Evolutionary conservation across 2,113 vertebrate species (phyloP).

Genomic region (Oryzias melastigma): DNA sequence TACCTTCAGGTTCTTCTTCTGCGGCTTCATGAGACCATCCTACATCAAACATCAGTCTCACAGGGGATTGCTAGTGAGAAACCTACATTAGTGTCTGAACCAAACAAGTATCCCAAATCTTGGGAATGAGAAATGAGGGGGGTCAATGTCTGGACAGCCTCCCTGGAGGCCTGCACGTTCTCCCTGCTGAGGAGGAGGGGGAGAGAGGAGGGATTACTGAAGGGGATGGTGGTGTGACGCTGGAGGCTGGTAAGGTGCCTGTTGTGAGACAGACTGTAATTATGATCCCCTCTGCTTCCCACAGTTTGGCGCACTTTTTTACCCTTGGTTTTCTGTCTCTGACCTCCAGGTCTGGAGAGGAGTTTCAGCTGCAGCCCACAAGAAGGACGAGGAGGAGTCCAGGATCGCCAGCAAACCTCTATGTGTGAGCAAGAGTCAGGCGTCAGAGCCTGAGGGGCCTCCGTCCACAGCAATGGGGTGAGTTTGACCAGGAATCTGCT

Average conservation of each 20-base stretch:
- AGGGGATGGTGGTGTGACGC: constrained; percentile 16
- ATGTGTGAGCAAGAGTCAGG: not conserved
- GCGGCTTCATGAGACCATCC: too few species aligned
- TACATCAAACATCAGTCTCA: not conserved
- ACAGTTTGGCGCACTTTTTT: constrained; percentile 2
- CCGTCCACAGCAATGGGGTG: constrained; percentile 52
- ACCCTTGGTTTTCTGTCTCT: constrained; percentile 4
- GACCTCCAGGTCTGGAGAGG: not conserved
- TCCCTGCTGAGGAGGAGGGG: constrained; percentile 11
- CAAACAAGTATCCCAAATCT: not conserved
- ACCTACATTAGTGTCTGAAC: not conserved
- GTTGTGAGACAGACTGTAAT: constrained; percentile 16
- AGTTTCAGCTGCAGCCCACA: not conserved
- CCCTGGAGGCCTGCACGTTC: constrained; percentile 19
- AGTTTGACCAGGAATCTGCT: constrained; percentile 22
- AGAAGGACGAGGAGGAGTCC: constrained; percentile 11
- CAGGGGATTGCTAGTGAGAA: not conserved
- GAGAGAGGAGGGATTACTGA: constrained; percentile 6
- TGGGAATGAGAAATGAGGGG: not conserved
- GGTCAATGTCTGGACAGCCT: constrained; percentile 1
- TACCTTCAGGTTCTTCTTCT: too few species aligned
- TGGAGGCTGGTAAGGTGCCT: constrained; percentile 22
- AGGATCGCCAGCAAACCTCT: constrained; percentile 14
- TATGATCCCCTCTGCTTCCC: constrained; percentile 19
- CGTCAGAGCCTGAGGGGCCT: constrained; percentile 21